Base-by-base conservation (phyloP, 2,797 vertebrate species). In the Picus viridis region DNA sequence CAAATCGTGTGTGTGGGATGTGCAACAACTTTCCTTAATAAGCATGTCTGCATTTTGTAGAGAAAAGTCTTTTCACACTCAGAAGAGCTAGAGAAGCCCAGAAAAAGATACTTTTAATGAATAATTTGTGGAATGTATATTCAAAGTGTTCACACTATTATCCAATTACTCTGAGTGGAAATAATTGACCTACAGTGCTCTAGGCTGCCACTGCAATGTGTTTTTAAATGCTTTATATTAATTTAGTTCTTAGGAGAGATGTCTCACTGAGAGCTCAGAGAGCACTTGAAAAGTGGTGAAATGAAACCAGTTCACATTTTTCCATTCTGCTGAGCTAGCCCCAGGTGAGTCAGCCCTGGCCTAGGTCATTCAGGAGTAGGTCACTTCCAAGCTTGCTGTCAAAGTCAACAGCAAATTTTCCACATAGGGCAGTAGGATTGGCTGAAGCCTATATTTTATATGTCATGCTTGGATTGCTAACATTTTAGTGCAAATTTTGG, bases 131-230 rank as follows among this genome's bases (percentile, higher is more conserved):
- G 24, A 70, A 19, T 47, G 53, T 67, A 57, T 16, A 27, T 81
- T 91, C 49, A 62, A 47, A 82, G 61, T 16, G 20, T 68, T 94
- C 76, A 84, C 23, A 54, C 36, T 49, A 78, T 79, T 91, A 91
- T 68, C 84, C 41, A 88, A 64, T 93, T 86, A 91, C 26, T 81
- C 27, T 64, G 34, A 75, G 77, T 56, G 71, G 68, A 93, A 96
- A 92, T 88, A 95, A 95, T 91, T 95, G 92, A 92, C 80, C 49
- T 86, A 57, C 70, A 86, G 76, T 76, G 68, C 86, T 93, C 51
- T 36, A 92, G 74, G 86, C 77, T 86, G 59, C 76, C 53, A 82
- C 4, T 61, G 22, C 58, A 89, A 83, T 49, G 47, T 36, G 14
- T 22, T 83, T 93, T 91, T 95, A 83, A 93, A 86, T 53, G 32